Percentiles rank a stretch among this genome's conserved stretches.
phyloP scores from a whole-genome alignment of 2,113 vertebrate genomes.

The Sapajus apella region DNA sequence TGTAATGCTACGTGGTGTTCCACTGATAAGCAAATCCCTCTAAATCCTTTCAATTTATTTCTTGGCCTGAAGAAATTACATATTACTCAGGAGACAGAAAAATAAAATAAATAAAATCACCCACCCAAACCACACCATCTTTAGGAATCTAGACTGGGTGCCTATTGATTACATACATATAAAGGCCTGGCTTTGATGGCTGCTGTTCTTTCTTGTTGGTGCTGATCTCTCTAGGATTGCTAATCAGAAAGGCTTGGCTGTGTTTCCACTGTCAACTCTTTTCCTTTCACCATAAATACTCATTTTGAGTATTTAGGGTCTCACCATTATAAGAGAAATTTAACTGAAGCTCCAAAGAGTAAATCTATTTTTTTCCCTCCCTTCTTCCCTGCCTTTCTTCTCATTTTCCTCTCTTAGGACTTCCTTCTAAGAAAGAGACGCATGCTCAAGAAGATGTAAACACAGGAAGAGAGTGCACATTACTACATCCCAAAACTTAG shows the following conservation, averaged over 20 bases:
- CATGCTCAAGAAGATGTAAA: not conserved
- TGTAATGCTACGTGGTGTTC: slow-evolving; percentile 86
- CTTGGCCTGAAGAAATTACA: slow-evolving; percentile 87
- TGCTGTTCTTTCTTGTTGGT: slow-evolving; percentile 38
- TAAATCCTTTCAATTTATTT: slow-evolving; percentile 93
- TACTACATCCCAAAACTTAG: not conserved
- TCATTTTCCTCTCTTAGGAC: not conserved
- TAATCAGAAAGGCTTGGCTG: slow-evolving; percentile 38
- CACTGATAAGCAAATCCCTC: slow-evolving; percentile 92
- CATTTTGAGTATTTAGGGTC: not conserved
- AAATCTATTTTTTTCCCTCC: not conserved
- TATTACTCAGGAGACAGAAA: slow-evolving; percentile 85
- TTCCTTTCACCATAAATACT: not conserved
- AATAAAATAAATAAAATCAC: not conserved
- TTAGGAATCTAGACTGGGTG: slow-evolving; percentile 78
- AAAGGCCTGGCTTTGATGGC: slow-evolving; percentile 3
- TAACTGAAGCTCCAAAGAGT: not conserved
- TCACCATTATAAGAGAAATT: not conserved
- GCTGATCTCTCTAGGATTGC: not conserved
- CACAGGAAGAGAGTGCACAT: not conserved
- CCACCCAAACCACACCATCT: slow-evolving; percentile 73
- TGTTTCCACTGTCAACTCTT: slow-evolving; percentile 22
- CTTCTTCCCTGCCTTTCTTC: rapidly evolving
- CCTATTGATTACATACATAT: slow-evolving; percentile 73
- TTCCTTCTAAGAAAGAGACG: not conserved